Base-by-base conservation (phyloP, 2,888 invertebrate genomes). In the Pycnomerus fuliginosus region DNA sequence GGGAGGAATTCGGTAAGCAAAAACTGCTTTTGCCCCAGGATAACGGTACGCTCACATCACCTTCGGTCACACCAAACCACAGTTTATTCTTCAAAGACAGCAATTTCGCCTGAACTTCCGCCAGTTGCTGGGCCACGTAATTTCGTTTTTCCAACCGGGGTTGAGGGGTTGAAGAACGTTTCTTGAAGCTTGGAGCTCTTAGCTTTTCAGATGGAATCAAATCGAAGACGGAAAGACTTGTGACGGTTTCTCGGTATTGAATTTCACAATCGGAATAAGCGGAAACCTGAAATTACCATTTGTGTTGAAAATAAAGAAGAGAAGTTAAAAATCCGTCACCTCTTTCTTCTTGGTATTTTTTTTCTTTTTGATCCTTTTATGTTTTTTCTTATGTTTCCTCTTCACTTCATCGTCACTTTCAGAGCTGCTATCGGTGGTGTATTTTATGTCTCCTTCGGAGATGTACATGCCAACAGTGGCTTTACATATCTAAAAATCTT, bases 51-150 rank as follows among this genome's bases (percentile, higher is more conserved):
- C 31, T 70, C 61, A 31, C 60, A 30, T 72, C 68, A 8, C 58
- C 71, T 59, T 74, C 78, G 4, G 64, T 66, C 16, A 64, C 56
- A 3, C 87, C 87, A 2, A 82, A 83, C 89, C 89, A 89, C 30
- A 88, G 76, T 70, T 84, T 84, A 65, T 82, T 84, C 62, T 83
- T 84, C 16, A 88, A 64, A 1, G 84, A 77, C 46, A 76, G 76
- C 3, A 88, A 68, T 65, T 84, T 85, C 3, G 85, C 78, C 69
- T 85, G 83, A 28, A 84, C 74, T 60, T 84, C 82, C 31, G 77
- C 70, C 16, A 80, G 71, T 60, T 81, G 79, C 40, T 67, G 65
- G 45, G 42, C 62, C 32, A 61, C 54, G 40, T 48, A 56, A 34
- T 34, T 71, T n/a, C n/a, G n/a, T n/a, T n/a, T n/a, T n/a, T n/a